A percentile compares a stretch with the other conserved stretches of the same genome.
phyloP scores from a whole-genome alignment of 2,113 vertebrate species.

The Elaphurus davidianus region DNA sequence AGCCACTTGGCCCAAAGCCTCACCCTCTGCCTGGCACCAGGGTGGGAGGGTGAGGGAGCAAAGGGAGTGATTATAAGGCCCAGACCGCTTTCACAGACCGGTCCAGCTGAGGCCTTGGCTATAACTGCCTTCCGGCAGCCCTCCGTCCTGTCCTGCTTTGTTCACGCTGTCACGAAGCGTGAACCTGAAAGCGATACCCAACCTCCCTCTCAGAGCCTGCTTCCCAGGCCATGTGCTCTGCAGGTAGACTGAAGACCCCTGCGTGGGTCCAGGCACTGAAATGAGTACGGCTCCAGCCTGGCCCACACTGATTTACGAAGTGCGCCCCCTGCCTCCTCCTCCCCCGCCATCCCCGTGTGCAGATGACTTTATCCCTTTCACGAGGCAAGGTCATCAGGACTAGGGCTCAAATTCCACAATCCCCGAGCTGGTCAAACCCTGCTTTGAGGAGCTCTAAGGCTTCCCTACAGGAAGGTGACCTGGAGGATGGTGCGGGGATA shows the following conservation, averaged over 20 bases:
- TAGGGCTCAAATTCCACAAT: background rate
- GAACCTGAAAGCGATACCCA: background rate
- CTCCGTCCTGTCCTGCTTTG: background rate
- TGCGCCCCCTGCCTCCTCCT: no score
- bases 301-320: background rate
- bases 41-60: background rate
- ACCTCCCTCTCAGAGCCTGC: background rate
- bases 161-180: background rate
- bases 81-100: background rate
- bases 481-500: background rate
- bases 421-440: background rate
- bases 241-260: background rate
- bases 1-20: background rate
- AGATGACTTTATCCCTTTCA: background rate
- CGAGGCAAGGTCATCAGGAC: background rate
- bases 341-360: no score
- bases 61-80: background rate
- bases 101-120: background rate
- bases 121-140: fast-evolving
- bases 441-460: background rate
- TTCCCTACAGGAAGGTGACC: background rate
- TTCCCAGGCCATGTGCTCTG: background rate
- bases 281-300: background rate
- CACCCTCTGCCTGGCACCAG: background rate
- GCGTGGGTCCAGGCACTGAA: background rate